phyloP scores from a whole-genome alignment of 2,797 vertebrate species.

The Mus caroli region DNA sequence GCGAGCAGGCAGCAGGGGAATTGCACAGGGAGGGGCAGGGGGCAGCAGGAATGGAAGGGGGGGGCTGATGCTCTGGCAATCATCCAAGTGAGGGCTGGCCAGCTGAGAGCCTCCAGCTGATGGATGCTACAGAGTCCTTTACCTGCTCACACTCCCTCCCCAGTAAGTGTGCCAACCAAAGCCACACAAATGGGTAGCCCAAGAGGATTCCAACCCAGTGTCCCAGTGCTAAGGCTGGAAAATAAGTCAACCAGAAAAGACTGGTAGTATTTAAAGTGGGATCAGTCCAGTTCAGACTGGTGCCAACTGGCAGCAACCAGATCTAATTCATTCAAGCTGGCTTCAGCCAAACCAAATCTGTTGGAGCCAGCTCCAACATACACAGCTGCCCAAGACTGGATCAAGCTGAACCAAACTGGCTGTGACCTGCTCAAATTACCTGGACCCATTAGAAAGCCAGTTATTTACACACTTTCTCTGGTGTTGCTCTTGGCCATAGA shows the following conservation, averaged over 20 bases:
- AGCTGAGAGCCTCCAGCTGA: not conserved
- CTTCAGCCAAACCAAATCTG: conserved; percentile 59
- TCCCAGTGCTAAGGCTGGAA: not conserved
- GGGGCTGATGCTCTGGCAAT: not conserved
- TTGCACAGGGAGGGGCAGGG: not conserved
- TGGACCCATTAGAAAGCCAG: not conserved
- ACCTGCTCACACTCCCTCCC: conserved; percentile 20
- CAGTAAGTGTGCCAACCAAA: conserved; percentile 4
- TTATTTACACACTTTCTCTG: not conserved
- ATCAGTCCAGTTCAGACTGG: conserved; percentile 68
- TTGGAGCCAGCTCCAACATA: conserved; percentile 4
- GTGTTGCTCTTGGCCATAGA: not conserved
- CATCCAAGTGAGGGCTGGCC: not conserved
- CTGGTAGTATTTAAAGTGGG: conserved; percentile 49
- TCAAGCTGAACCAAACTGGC: conserved; percentile 51
- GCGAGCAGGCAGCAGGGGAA: not conserved
- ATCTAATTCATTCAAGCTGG: conserved; percentile 68
- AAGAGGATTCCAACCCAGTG: not conserved
- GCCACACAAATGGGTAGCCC: not conserved
- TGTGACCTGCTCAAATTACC: conserved; percentile 51
- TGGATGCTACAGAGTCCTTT: not conserved
- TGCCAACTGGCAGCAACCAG: conserved; percentile 49
- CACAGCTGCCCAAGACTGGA: conserved; percentile 62
- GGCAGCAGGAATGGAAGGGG: not conserved
- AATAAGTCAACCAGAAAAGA: conserved; percentile 26